A percentile compares a stretch with the other conserved stretches of the same genome.
Evolutionary conservation across 2,888 invertebrate genomes (phyloP).

Genomic region (Chrysomela aeneicollis): DNA sequence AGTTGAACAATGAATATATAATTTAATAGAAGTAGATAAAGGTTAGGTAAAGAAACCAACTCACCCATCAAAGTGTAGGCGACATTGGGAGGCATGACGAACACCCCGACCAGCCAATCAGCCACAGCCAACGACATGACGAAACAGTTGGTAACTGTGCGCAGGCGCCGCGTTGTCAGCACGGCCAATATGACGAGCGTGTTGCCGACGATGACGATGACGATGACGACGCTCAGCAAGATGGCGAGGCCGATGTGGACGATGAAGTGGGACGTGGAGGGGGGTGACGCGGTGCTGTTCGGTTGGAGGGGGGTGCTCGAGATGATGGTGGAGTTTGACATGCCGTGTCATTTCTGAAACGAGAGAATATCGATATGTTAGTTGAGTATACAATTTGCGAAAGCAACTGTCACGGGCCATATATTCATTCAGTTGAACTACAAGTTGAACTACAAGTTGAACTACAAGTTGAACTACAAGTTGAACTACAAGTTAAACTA

Average conservation of each 20-base stretch:
- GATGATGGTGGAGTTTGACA: constrained; percentile 52
- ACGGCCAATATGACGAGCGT: constrained; percentile 90
- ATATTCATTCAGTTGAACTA: too few relatives aligned
- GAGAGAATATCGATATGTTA: constrained; percentile 33
- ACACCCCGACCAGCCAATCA: constrained; percentile 90
- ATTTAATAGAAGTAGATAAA: too few relatives aligned
- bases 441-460: too few relatives aligned
- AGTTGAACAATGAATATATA: too few relatives aligned
- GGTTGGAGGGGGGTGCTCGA: constrained; percentile 29
- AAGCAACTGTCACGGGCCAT: too few relatives aligned
- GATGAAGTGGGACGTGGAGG: constrained; percentile 19
- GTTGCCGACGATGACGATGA: constrained; percentile 84
- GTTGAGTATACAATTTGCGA: too few relatives aligned
- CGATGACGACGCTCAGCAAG: constrained; percentile 72
- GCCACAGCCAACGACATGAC: constrained; percentile 94
- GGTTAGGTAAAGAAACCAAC: too few relatives aligned
- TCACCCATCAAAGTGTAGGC: constrained; percentile 84
- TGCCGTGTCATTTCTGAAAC: constrained; percentile 58
- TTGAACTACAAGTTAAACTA: too few relatives aligned
- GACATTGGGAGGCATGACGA: constrained; percentile 96
- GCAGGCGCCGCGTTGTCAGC: constrained; percentile 82
- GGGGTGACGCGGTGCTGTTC: constrained; percentile 11
- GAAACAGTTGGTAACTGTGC: constrained; percentile 95
- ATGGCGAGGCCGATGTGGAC: constrained; percentile 67
- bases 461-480: too few relatives aligned